Base-by-base conservation (phyloP, 2,888 invertebrate species). In the Pollenia griseotomentosa region DNA sequence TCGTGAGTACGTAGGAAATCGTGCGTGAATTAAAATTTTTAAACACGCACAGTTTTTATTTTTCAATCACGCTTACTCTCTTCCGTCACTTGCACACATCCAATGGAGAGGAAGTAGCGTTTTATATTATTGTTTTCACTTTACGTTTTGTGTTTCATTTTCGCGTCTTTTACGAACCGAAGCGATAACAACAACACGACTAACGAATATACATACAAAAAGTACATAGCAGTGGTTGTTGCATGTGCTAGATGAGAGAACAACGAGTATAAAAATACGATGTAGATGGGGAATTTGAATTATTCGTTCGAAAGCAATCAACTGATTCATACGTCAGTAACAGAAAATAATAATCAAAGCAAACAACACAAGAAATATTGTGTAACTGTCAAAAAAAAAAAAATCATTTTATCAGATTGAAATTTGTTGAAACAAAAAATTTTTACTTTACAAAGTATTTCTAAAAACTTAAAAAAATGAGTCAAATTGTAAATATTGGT, bases 401-500 rank as follows among this genome's bases (percentile, higher is more conserved):
- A 53, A 46, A 63, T 83, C 8, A 77, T 48, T 12, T 19, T 66
- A 68, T 63, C 9, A 75, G 42, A 59, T 46, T 14, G 10, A 44
- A 74, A 57, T 46, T 82, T 79, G 73, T 68, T 84, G 57, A 55
- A 65, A 85, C 86, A 79, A 89, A 81, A 87, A 46, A 68, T 48
- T 19, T 65, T 53, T 42, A 9, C 19, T 40, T 53, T 12, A n/a
- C 46, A n/a, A 19, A 48, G 89, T 71, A 46, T 42, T 73, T 19
- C 14, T 65, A n/a, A 53, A 48, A n/a, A 65, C n/a, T 23, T 16
- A 70, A 51, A 70, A 78, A 70, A 87, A 89, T 89, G 89, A 89
- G 87, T 88, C 91, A 91, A 78, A 88, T 92, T 88, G 89, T 90
- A 71, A 91, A 90, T 78, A 66, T 87, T 16, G 73, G 81, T 19